These are phyloP conservation scores for Emmelina monodactyla DNA, from an alignment of 2,888 invertebrate species.

Conservation along the genomic window DNA sequence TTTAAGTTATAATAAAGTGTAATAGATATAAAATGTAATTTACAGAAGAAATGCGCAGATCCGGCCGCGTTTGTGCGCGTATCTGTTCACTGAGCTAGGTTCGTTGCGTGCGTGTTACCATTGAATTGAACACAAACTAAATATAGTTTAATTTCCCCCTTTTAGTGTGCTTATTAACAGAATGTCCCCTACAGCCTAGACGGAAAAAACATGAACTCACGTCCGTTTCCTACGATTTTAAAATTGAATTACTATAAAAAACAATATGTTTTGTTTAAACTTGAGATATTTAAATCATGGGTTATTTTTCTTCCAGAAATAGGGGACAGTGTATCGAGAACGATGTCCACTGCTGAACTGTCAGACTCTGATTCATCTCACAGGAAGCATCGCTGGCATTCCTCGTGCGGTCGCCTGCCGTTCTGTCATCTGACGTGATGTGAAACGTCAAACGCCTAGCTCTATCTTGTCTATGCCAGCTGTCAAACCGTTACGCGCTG, in stretches of 20 bases:
- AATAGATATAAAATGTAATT: no score
- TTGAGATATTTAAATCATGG: no score
- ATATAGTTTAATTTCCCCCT: neutral
- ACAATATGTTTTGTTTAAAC: no score
- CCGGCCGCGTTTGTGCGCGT: conserved; percentile 38
- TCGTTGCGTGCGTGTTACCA: conserved; percentile 43
- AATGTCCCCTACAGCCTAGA: no score
- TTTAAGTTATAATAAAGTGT: no score
- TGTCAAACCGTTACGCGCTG: no score
- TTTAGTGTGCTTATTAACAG: neutral
- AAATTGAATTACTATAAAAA: no score
- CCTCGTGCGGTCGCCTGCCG: conserved; percentile 52
- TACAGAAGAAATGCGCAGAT: neutral
- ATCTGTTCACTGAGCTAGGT: conserved; percentile 57
- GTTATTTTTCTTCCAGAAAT: conserved; percentile 28
- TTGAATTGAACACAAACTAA: conserved; percentile 1
- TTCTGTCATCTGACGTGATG: conserved; percentile 55
- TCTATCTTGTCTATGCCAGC: no score
- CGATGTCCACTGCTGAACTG: conserved; percentile 53
- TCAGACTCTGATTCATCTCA: conserved; percentile 44
- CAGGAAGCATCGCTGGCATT: conserved; percentile 54
- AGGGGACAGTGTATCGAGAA: conserved; percentile 49
- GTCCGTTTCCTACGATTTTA: no score
- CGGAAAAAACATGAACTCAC: no score
- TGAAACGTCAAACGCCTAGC: no score